Evolutionary conservation across 2,888 invertebrate species (phyloP).

Genomic region (Rhamphomyia laevipes): DNA sequence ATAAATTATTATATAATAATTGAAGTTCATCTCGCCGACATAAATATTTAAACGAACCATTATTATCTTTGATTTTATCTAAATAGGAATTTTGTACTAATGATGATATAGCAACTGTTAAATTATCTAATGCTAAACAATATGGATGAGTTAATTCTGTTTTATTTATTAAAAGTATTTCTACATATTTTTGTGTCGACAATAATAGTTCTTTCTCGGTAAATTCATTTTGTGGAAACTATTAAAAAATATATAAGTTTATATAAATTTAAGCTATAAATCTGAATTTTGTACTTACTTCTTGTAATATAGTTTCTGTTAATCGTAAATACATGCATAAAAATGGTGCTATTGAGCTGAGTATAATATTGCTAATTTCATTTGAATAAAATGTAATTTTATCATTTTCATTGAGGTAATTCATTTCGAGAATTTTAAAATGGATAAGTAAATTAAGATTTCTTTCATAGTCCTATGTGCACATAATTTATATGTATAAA

Average conservation of each 20-base stretch:
- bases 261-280: background rate
- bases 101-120: slow-evolving; percentile 45
- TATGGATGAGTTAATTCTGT: slow-evolving; percentile 49
- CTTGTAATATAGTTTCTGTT: slow-evolving; percentile 38
- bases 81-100: slow-evolving; percentile 36
- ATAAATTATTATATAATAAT: slow-evolving; percentile 23
- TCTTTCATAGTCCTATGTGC: slow-evolving; percentile 21
- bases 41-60: background rate
- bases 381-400: slow-evolving; percentile 37
- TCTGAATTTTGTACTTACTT: slow-evolving; percentile 35
- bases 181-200: slow-evolving; percentile 47
- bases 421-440: slow-evolving; percentile 27
- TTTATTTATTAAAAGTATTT: slow-evolving; percentile 37
- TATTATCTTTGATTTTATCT: slow-evolving; percentile 19
- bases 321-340: slow-evolving; percentile 49
- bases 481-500: slow-evolving; percentile 30
- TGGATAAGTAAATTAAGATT: slow-evolving; percentile 24
- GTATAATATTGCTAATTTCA: slow-evolving; percentile 40
- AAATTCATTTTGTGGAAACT: slow-evolving; percentile 26
- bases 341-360: slow-evolving; percentile 51
- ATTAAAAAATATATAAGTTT: slow-evolving; percentile 10
- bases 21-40: slow-evolving; percentile 16
- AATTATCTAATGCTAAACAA: slow-evolving; percentile 57
- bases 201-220: slow-evolving; percentile 44
- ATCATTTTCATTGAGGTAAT: slow-evolving; percentile 19